Evolutionary conservation across 1,140 invertebrate genomes (phyloP), one percentile per base, ranked within the genome.

Genomic region (Cylas formicarius): DNA sequence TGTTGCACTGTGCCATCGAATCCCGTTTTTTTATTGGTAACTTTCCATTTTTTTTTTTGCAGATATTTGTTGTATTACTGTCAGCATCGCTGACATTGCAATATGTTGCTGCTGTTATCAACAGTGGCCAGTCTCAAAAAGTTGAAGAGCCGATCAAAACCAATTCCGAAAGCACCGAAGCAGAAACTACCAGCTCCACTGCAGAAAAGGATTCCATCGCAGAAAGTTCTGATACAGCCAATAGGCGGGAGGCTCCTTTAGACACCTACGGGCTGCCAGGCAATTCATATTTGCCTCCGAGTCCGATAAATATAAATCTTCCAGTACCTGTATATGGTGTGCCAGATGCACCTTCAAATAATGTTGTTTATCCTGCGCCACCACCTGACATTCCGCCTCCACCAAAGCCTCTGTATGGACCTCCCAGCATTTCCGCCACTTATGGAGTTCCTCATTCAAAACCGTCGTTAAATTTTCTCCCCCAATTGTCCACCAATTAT

Each of bases 301-400:
- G 49, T 55, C 55, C 67, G 58, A 60, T 64, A 58, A 67, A 68
- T 50, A 36, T 64, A 28, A 67, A 60, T 45, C 61, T 69, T 16
- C 72, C 73, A 0, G 62, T 67, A 11, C 71, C 73, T 11, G 64
- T 75, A 0, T 75, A 74, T 53, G 73, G 73, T 28, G 71, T 71
- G 1, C 74, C 73, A 14, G 67, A 72, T 40, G 53, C 63, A 29
- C 59, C 62, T 11, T 57, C 62, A 8, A 66, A 66, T 41, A 57
- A 67, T 43, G 58, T 70, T 17, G 57, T 68, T 22, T 72, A 74
- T 42, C 64, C 72, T 6, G 68, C 68, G 0, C 66, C 62, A 27
- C 67, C 65, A 50, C 71, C 66, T 33, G 67, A 69, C 48, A 63
- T 68, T 29, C 66, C 63, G 20, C 73, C 44, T 61, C 56, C 63